Evolutionary conservation across 2,797 vertebrate genomes (phyloP).

Genomic region (Lemur catta): DNA sequence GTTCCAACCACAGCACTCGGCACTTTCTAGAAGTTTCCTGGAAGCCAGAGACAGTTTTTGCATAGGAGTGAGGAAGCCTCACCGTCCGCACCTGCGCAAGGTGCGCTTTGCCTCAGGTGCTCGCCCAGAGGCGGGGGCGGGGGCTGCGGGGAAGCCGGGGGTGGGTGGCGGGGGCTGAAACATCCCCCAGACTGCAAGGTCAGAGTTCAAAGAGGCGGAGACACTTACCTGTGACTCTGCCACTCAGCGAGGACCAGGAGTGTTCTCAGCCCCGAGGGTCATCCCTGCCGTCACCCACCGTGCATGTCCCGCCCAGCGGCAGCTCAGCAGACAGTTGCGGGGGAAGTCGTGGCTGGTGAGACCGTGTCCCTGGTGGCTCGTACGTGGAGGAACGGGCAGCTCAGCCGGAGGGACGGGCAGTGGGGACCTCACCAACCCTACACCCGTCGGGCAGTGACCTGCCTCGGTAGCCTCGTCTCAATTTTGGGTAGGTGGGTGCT

Average conservation of each 20-base stretch:
- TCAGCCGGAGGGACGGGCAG: not conserved
- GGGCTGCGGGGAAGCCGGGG: not conserved
- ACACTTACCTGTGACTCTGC: not conserved
- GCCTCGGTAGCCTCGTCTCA: rapidly evolving
- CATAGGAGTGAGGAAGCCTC: not conserved
- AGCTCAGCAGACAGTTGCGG: too few relatives aligned
- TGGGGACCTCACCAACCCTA: rapidly evolving
- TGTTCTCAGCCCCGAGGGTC: too few relatives aligned
- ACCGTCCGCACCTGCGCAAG: not conserved
- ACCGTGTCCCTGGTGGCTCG: too few relatives aligned
- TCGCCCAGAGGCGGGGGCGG: too few relatives aligned
- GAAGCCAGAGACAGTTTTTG: not conserved
- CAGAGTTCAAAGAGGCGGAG: not conserved
- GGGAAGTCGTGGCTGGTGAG: too few relatives aligned
- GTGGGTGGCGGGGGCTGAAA: not conserved
- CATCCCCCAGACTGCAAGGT: not conserved
- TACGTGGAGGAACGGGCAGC: not conserved
- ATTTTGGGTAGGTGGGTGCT: not conserved
- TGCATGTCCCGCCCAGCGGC: rapidly evolving
- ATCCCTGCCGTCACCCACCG: rapidly evolving
- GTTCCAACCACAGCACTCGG: not conserved
- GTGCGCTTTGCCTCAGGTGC: not conserved
- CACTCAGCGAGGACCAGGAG: not conserved
- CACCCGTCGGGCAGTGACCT: not conserved
- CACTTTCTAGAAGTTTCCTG: not conserved